Base-by-base conservation (phyloP, 2,113 vertebrate genomes). In the Cephalopholis sonnerati region DNA sequence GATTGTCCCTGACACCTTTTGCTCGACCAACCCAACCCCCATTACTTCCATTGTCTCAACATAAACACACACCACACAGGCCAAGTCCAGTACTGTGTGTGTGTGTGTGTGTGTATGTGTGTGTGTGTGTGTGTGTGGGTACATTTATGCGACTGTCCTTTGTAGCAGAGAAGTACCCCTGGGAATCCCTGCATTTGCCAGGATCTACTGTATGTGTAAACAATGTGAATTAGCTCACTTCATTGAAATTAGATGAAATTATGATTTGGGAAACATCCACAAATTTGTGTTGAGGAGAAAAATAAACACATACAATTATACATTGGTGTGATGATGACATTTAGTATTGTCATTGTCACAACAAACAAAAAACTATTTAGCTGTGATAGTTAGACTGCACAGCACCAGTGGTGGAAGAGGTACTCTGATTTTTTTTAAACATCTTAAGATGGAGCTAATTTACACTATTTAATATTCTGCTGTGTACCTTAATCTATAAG, bases 1-100 rank as follows among this genome's bases (percentile, higher is more conserved):
- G 70, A 76, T 68, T 50, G 75, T 58, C 20, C 16, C 24, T 70
- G 78, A 79, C 78, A 74, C 58, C 36, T 81, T 53, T 36, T 27
- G 41, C 11, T 44, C 12, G n/a, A 16, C 24, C n/a, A 18, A 20
- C 8, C 18, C 54, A 10, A 10, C 39, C 63, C 24, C 59, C 61
- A 7, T 2, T 10, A 44, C 36, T 44, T 5, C 24, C 13, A 29
- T 50, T 36, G 41, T 68, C 25, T 67, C 59, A 53, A 36, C 46
- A 24, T 63, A 57, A 58, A 50, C 64, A 50, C 62, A 46, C 41
- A 59, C 39, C 32, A 41, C 53, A n/a, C 53, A 39, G 27, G 27
- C 36, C 12, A 2, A 22, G 54, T 24, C 74, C 36, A 57, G 4
- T 32, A 8, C 12, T 66, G 20, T 36, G 8, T 55, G 4, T 66